These are phyloP conservation scores for Apodemia zela DNA, from an alignment of 2,888 invertebrate species.

Conservation along the genomic window DNA sequence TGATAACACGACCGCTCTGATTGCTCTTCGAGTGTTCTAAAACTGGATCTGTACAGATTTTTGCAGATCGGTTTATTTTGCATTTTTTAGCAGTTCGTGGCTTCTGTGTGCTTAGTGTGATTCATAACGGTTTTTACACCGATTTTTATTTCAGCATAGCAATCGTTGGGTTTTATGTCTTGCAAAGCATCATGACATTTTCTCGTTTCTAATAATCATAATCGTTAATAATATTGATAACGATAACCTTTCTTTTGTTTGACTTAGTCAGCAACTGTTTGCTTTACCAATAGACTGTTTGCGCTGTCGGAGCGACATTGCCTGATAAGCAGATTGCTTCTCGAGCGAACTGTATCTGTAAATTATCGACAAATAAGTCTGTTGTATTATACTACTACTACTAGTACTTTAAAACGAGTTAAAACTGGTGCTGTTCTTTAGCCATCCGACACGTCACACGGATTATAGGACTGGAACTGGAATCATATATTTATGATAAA, in stretches of 20 bases:
- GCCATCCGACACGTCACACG: too few species aligned
- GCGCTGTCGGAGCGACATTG: not conserved
- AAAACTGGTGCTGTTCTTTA: too few species aligned
- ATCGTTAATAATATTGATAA: not conserved
- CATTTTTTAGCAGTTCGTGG: not conserved
- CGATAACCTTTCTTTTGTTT: not conserved
- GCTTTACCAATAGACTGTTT: not conserved
- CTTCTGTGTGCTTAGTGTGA: too few species aligned
- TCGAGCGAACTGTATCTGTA: not conserved
- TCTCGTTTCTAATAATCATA: not conserved
- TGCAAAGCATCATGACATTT: too few species aligned
- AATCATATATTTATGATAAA: too few species aligned
- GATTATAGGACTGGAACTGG: too few species aligned
- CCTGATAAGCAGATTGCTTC: not conserved
- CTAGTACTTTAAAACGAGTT: too few species aligned
- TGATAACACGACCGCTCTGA: not conserved
- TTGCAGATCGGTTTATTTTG: not conserved
- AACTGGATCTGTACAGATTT: slow-evolving; percentile 1
- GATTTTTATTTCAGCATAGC: too few species aligned
- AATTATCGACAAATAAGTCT: not conserved
- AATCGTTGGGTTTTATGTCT: too few species aligned
- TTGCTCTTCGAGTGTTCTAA: not conserved
- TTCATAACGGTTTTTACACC: too few species aligned
- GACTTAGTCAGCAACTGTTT: not conserved
- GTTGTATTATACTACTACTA: not conserved